phyloP scores from a whole-genome alignment of 2,113 vertebrate species.

The Anser cygnoides region DNA sequence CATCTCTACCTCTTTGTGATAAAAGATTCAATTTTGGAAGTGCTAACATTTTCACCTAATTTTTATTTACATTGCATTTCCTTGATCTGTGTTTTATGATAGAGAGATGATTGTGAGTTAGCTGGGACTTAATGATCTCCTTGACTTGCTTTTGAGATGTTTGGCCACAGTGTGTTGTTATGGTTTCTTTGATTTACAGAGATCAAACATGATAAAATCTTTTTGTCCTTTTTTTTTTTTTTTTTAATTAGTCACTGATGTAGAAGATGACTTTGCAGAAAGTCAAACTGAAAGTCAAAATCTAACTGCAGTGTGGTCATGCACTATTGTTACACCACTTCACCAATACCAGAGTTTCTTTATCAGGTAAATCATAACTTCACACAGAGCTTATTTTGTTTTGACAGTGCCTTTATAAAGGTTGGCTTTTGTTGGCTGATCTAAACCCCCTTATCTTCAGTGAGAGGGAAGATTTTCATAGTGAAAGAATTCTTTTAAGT shows the following conservation, averaged over 20 bases:
- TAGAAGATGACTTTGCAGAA: background rate
- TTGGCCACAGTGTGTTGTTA: background rate
- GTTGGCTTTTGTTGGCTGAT: background rate
- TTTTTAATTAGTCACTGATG: background rate
- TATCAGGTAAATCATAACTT: background rate
- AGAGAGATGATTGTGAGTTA: background rate
- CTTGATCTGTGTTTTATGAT: background rate
- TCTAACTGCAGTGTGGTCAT: background rate
- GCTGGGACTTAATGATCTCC: background rate
- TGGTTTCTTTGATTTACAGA: slow-evolving; percentile 21
- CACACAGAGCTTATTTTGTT: background rate
- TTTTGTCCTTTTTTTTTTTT: background rate
- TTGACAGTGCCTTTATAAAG: background rate
- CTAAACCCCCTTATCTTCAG: background rate
- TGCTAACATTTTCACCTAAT: background rate
- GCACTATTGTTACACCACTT: background rate
- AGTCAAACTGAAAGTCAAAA: slow-evolving; percentile 23
- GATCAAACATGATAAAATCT: background rate
- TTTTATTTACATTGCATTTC: slow-evolving; percentile 5
- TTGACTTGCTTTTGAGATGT: background rate
- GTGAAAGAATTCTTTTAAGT: background rate
- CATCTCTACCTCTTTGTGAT: background rate
- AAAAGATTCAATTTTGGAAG: background rate
- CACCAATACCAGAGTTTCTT: background rate
- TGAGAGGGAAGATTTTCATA: background rate